phyloP scores from a whole-genome alignment of 2,113 vertebrate species.

The Lichenostomus cassidix region DNA sequence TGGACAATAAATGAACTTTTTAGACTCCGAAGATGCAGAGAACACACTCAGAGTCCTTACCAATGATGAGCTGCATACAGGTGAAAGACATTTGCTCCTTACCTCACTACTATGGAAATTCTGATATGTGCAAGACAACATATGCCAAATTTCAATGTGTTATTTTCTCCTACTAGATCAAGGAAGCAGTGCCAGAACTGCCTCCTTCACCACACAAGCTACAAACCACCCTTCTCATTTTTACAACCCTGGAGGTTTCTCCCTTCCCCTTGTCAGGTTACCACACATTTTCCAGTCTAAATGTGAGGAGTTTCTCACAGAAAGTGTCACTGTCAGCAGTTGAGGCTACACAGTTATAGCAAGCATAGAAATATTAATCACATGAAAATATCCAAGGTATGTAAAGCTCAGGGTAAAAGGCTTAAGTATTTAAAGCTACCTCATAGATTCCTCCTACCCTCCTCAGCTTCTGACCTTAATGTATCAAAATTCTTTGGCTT shows the following conservation, averaged over 20 bases:
- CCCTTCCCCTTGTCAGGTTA: neutral
- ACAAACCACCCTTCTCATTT: neutral
- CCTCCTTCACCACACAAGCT: neutral
- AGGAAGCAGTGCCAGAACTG: neutral
- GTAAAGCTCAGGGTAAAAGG: neutral
- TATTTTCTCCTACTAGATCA: neutral
- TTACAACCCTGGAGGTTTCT: neutral
- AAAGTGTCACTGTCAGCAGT: neutral
- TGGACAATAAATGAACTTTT: neutral
- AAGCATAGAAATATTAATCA: neutral
- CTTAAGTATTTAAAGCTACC: neutral
- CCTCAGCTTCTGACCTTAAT: neutral
- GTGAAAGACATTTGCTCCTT: neutral
- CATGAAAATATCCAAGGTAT: neutral
- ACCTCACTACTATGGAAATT: rapidly evolving
- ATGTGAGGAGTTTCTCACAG: neutral
- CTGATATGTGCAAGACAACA: neutral
- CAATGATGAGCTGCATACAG: neutral
- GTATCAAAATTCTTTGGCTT: neutral
- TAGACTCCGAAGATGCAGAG: neutral
- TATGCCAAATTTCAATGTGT: neutral
- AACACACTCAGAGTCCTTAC: neutral
- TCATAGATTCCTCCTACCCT: neutral
- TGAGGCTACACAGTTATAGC: neutral
- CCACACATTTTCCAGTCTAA: neutral